Evolutionary conservation across 2,113 vertebrate genomes (phyloP), one percentile per base, ranked within the genome.

Genomic region (Vulpes lagopus): DNA sequence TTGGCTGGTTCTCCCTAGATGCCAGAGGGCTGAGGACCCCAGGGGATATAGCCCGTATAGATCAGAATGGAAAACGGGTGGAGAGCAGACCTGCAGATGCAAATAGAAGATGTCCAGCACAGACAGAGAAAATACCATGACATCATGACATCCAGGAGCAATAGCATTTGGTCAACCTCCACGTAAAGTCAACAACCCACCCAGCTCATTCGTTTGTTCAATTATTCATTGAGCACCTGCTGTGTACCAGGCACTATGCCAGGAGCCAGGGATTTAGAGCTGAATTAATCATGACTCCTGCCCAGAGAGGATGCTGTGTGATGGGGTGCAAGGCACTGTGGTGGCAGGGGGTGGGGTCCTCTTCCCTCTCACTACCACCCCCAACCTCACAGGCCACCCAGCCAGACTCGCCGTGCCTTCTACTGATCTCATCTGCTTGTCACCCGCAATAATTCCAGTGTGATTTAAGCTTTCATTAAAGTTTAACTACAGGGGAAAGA

Each of bases 401-500:
- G 30, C 17, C 67, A 3, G 59, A 23, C 23, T 59, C 94, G 16
- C 32, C 0, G 0, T 30, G 12, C 11, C 60, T 73, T 2, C 43
- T 25, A 7, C 32, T 7, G 79, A 11, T 9, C 53, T 67, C 92
- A 20, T 65, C 60, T 1, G 2, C 27, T 16, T 23, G 0, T 59
- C 14, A 8, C 73, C 81, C 4, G 0, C 17, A 12, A 71, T 89
- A 3, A 0, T 83, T 82, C 78, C 5, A 0, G 55, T 38, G 60
- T 81, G 69, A 84, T 97, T 96, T 84, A 96, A 92, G 38, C 85
- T 96, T 94, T 96, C 88, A 12, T 91, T 91, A 57, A 88, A 1
- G 2, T 93, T 96, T 81, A 49, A 6, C 16, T n/a, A n/a, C 2
- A 9, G 76, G 95, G 83, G 23, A 84, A 98, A 85, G 30, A 20